Conservation (phyloP, 2,888 invertebrate species). For the Micoletzkya japonica region DNA sequence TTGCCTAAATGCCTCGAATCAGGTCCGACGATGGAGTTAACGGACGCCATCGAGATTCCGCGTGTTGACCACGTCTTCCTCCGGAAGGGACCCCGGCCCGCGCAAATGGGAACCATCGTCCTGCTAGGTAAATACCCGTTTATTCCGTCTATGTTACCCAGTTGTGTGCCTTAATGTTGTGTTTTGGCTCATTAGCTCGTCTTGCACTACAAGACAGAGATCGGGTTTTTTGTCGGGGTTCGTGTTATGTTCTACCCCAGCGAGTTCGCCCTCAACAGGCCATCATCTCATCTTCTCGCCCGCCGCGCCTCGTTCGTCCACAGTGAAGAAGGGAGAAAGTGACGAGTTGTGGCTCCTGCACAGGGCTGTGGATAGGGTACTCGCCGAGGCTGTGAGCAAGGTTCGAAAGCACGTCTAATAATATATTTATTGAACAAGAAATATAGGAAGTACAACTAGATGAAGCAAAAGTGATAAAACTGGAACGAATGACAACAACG, state of each 20-base stretch:
- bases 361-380: conserved; percentile 58
- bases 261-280: conserved; percentile 37
- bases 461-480: too few species aligned
- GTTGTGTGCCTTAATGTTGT: too few species aligned
- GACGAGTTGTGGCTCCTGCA: conserved; percentile 49
- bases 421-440: too few species aligned
- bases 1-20: too few species aligned
- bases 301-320: conserved; percentile 26
- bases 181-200: too few species aligned
- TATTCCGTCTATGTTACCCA: conserved; percentile 1
- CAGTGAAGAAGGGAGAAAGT: conserved; percentile 4
- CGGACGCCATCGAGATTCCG: conserved; percentile 57
- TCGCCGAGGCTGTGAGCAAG: conserved; percentile 46
- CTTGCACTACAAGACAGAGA: too few species aligned
- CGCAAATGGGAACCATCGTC: conserved; percentile 52
- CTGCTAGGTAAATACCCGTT: conserved; percentile 52
- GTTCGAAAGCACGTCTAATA: conserved; percentile 24
- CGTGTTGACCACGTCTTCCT: conserved; percentile 57
- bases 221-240: neutral
- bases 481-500: too few species aligned
- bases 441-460: too few species aligned
- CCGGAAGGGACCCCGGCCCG: conserved; percentile 53
- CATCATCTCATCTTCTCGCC: conserved; percentile 62
- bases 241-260: neutral
- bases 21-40: conserved; percentile 50